phyloP scores from a whole-genome alignment of 1,140 invertebrate species.

The Thaumatotibia leucotreta region DNA sequence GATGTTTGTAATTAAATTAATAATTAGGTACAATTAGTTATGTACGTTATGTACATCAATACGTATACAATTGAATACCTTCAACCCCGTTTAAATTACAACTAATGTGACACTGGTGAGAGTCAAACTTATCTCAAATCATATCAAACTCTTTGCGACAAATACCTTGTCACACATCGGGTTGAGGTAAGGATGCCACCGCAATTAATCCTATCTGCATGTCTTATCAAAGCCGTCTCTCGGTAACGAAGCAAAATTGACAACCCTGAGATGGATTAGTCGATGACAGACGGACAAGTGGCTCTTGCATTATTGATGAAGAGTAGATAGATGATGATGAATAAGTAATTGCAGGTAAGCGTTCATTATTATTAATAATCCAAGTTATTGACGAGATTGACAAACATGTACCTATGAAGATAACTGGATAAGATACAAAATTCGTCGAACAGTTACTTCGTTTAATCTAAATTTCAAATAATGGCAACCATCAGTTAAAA shows the following conservation, averaged over 20 bases:
- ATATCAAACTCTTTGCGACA: not conserved
- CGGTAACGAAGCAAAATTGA: constrained; percentile 44
- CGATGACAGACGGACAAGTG: constrained; percentile 16
- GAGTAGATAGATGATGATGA: not conserved
- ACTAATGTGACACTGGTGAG: too few relatives aligned
- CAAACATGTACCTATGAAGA: too few relatives aligned
- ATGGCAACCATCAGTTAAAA: too few relatives aligned
- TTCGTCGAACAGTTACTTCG: too few relatives aligned
- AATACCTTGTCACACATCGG: not conserved
- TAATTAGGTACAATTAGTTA: too few relatives aligned
- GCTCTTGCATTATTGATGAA: not conserved
- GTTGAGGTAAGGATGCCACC: constrained; percentile 26
- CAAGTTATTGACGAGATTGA: not conserved
- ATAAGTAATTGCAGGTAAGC: not conserved
- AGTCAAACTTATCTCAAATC: too few relatives aligned
- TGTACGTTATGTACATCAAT: too few relatives aligned
- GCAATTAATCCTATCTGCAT: constrained; percentile 41
- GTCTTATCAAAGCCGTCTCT: constrained; percentile 49
- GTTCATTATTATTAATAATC: not conserved
- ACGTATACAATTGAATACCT: too few relatives aligned
- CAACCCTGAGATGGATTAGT: constrained; percentile 36
- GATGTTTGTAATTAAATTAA: too few relatives aligned
- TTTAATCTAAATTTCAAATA: too few relatives aligned
- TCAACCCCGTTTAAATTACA: too few relatives aligned
- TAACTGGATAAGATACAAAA: too few relatives aligned